Base-by-base conservation (phyloP, 2,888 invertebrate species). In the Diachrysia chrysitis region DNA sequence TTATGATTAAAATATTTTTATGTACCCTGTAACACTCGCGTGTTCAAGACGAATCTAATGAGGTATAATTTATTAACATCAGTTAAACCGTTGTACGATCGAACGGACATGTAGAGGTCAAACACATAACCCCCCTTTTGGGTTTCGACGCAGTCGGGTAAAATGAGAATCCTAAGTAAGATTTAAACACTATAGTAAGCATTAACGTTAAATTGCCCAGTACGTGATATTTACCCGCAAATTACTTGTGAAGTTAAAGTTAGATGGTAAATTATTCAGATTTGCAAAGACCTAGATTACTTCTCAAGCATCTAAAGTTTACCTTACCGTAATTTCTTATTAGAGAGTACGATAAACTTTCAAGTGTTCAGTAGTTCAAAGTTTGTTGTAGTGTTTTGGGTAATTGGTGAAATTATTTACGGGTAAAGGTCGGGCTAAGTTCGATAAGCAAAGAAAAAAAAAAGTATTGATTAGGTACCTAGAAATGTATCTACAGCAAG, bases 261-360 rank as follows among this genome's bases (percentile, higher is more conserved):
- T 51, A 63, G 61, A 2, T 19, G 46, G 17, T 76, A 56, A 48
- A 67, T 67, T 53, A 67, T 76, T 74, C 59, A 48, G 53, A 53
- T 64, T 66, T 37, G 16, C 58, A 58, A 32, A 48, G 53, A 32
- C 58, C 58, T 74, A 59, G 63, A 56, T 71, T 62, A 57, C 60
- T 42, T 55, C 42, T 14, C 19, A 23, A 23, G 35, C 71, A 66
- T 63, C 71, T 71, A 46, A 25, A 63, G 51, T 37, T 58, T 57
- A 17, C 25, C 56, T 23, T 23, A 54, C 53, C 63, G 71, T 75
- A 58, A 71, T 73, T 73, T 75, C 76, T 73, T 71, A 76, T 74
- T 71, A 75, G 62, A 75, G 62, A 58, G 25, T 54, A 59, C 32
- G 57, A 10, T 9, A 7, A 69, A 74, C 55, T 70, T 73, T 65